Evolutionary conservation across 2,113 vertebrate species (phyloP).

Genomic region (Plotosus lineatus): DNA sequence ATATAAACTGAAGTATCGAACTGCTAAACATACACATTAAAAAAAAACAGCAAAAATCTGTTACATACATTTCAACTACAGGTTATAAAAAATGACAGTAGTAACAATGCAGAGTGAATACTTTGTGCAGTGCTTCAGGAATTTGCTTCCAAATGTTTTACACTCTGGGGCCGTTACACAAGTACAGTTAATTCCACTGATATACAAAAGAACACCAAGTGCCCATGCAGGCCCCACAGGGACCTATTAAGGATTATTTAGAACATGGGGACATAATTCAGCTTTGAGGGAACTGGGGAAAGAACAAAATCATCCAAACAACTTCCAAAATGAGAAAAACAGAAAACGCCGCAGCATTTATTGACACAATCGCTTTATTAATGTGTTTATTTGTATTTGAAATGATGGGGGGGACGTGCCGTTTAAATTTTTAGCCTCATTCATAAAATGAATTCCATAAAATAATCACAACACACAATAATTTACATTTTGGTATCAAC

Average conservation of each 20-base stretch:
- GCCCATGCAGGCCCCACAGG: conserved; percentile 9
- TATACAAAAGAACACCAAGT: conserved; percentile 11
- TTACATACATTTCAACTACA: not conserved
- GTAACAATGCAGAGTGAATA: no score
- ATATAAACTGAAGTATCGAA: no score
- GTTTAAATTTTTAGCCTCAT: no score
- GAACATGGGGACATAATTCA: conserved; percentile 5
- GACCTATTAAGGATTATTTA: conserved; percentile 32
- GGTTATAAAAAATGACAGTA: not conserved
- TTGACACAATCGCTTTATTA: not conserved
- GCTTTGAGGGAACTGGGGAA: not conserved
- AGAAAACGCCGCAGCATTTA: not conserved
- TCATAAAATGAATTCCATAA: not conserved
- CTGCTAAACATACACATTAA: no score
- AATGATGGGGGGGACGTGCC: not conserved
- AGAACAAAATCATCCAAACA: not conserved
- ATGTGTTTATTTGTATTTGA: not conserved
- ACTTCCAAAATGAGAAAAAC: not conserved
- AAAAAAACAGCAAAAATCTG: no score
- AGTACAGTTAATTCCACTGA: conserved; percentile 18
- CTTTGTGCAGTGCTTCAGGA: no score
- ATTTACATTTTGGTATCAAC: not conserved
- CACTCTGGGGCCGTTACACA: not conserved
- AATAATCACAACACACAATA: not conserved
- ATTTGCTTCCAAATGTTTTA: not conserved